These are phyloP conservation scores for Acholoe squamosa DNA, from an alignment of 2,888 invertebrate species.

Conservation along the genomic window DNA sequence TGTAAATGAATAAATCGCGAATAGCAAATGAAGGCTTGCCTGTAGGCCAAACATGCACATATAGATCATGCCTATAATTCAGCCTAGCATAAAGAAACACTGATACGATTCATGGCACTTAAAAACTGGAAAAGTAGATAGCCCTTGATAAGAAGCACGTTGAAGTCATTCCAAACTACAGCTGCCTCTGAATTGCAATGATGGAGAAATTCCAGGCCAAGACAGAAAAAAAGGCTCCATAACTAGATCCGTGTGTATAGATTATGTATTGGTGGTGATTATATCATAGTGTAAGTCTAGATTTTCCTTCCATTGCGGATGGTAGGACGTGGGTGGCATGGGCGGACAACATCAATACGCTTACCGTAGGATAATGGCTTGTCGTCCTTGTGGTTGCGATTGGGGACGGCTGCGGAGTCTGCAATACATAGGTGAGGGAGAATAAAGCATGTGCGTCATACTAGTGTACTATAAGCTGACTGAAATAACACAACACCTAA, in stretches of 20 bases:
- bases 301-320: background rate
- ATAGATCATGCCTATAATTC: background rate
- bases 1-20: too few species aligned
- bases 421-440: slow-evolving; percentile 29
- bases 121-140: background rate
- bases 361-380: slow-evolving; percentile 48
- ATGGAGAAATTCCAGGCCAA: background rate
- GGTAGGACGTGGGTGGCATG: background rate
- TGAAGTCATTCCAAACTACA: background rate
- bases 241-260: too few species aligned
- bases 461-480: background rate
- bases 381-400: slow-evolving; percentile 53
- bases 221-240: too few species aligned
- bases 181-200: background rate
- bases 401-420: slow-evolving; percentile 48
- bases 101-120: background rate
- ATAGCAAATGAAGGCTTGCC: too few species aligned
- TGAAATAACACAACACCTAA: background rate
- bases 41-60: background rate
- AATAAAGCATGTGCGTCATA: slow-evolving; percentile 22
- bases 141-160: background rate
- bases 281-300: background rate
- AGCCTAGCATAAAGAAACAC: background rate
- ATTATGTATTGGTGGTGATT: too few species aligned
- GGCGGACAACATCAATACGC: slow-evolving; percentile 40